These are phyloP conservation scores for Archocentrus centrarchus DNA, from an alignment of 2,113 vertebrate species.

Conservation along the genomic window DNA sequence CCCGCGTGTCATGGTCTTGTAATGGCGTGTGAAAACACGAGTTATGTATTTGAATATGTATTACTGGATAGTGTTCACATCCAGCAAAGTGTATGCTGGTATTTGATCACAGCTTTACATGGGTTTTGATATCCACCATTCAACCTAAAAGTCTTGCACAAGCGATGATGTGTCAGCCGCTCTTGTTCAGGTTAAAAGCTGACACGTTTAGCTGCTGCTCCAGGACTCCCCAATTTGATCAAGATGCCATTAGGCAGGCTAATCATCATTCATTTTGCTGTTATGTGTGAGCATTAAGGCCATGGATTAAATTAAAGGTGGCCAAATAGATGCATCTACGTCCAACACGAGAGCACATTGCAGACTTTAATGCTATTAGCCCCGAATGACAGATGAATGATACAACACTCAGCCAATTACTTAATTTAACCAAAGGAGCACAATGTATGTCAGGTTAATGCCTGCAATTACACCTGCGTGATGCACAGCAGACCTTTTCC, in stretches of 20 bases:
- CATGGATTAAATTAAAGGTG: conserved; percentile 69
- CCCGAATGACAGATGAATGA: conserved; percentile 70
- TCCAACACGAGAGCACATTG: conserved; percentile 53
- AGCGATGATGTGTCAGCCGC: conserved; percentile 40
- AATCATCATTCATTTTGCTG: conserved; percentile 72
- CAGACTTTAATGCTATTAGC: conserved; percentile 68
- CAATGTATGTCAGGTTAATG: conserved; percentile 61
- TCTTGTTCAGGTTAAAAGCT: conserved; percentile 32
- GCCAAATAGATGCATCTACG: conserved; percentile 54
- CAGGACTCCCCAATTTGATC: conserved; percentile 63
- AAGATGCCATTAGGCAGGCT: conserved; percentile 55
- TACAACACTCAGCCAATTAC: conserved; percentile 63
- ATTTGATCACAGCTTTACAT: conserved; percentile 29
- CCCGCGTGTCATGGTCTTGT: background rate
- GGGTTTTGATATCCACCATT: conserved; percentile 6
- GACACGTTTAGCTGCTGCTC: conserved; percentile 50
- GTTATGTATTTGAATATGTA: conserved; percentile 6
- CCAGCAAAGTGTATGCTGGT: conserved; percentile 1
- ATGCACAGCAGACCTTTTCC: conserved; percentile 47
- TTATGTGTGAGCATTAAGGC: conserved; percentile 53
- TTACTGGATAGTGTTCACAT: conserved; percentile 1
- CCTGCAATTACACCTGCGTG: conserved; percentile 73
- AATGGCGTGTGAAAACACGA: background rate
- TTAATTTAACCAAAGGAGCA: conserved; percentile 62
- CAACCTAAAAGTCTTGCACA: conserved; percentile 22